Conservation (phyloP, 1,140 invertebrate genomes). For the Catajapyx aquilonaris region DNA sequence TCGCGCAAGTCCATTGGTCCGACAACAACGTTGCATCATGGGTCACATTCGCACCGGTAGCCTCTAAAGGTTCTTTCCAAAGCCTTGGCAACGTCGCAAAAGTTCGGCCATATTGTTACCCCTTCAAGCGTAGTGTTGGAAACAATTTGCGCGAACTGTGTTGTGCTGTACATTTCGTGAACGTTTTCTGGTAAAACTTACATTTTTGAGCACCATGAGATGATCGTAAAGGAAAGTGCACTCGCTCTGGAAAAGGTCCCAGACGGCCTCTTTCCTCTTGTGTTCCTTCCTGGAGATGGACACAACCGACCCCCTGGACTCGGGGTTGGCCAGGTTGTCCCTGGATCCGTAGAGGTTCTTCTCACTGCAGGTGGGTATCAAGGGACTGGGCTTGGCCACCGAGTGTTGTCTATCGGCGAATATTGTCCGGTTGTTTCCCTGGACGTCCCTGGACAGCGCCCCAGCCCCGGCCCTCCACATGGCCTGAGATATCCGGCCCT, state of each 20-base stretch:
- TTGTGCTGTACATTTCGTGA: not conserved
- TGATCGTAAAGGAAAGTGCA: conserved; percentile 43
- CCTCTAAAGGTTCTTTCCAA: too few species aligned
- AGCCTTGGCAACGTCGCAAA: too few species aligned
- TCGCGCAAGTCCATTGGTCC: too few species aligned
- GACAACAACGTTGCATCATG: too few species aligned
- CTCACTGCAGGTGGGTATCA: conserved; percentile 9
- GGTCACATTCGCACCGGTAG: too few species aligned
- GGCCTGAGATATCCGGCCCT: conserved; percentile 12
- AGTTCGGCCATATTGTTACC: too few species aligned
- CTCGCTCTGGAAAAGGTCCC: conserved; percentile 49
- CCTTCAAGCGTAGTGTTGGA: not conserved
- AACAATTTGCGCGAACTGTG: not conserved
- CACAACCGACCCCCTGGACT: too few species aligned
- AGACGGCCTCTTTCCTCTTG: conserved; percentile 34
- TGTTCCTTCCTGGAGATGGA: conserved; percentile 10
- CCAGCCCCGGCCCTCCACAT: conserved; percentile 9
- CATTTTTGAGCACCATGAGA: conserved; percentile 47
- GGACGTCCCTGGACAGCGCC: not conserved
- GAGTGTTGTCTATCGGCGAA: not conserved
- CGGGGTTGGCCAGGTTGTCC: conserved; percentile 7
- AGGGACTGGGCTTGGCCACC: conserved; percentile 6
- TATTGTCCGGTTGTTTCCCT: not conserved
- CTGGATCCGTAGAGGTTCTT: conserved; percentile 10
- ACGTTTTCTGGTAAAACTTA: conserved; percentile 17